Evolutionary conservation across 2,888 invertebrate genomes (phyloP), one percentile per base, ranked within the genome.

Genomic region (Sphaerophoria rueppellii): DNA sequence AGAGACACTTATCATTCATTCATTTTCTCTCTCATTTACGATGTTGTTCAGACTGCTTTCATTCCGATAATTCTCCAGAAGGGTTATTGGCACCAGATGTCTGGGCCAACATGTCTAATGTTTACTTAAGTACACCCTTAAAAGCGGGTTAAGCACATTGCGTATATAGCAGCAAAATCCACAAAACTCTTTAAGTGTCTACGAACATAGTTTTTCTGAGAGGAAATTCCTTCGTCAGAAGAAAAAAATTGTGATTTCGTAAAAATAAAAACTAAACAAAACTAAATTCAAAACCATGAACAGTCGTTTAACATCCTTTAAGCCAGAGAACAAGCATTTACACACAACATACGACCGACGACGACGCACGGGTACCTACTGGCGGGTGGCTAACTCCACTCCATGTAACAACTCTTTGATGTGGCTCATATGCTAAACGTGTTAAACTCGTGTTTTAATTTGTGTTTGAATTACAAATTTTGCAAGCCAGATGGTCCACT

Each of bases 381-480:
- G 24, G 24, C 24, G 24, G 24, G 24, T 61, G 57, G 32, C 65
- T 32, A 35, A 55, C 73, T 63, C 46, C 11, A 7, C 40, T 54
- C 34, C 35, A 11, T 60, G 60, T 60, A 40, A 14, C 43, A 54
- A n/a, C 54, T 54, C 46, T 54, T 67, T 43, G 69, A 48, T 58
- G 58, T 71, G 72, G 71, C 79, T 79, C 79, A 58, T 79, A 83
- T 79, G 83, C 79, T 79, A 79, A 83, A 79, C 75, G 82, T 83
- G 78, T 79, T 83, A 79, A 83, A 79, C 71, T 83, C 79, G 75
- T 83, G 83, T 83, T 24, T 83, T 72, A 83, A 83, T 76, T 83
- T 76, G 75, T 76, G 79, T 83, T 83, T 83, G 79, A 79, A 83
- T 79, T 83, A 83, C 83, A 79, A 83, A 83, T 83, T 71, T 61